Conservation (phyloP, 2,888 invertebrate genomes). For the Acleris cristana region DNA sequence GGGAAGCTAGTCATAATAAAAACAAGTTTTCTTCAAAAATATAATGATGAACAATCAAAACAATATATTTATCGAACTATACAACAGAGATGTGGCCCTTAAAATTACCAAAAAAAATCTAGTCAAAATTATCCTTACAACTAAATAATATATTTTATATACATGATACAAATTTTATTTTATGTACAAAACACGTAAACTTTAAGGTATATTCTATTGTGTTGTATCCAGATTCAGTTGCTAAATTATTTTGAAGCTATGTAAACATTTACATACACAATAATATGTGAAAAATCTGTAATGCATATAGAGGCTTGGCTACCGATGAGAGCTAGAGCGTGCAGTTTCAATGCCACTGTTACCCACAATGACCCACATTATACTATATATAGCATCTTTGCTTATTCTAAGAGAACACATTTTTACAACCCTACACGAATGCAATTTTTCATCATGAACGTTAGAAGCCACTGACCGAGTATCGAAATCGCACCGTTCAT, state of each 20-base stretch:
- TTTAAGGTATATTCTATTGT: slow-evolving; percentile 22
- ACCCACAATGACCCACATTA: not conserved
- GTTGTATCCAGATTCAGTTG: slow-evolving; percentile 13
- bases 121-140: slow-evolving; percentile 60
- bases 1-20: not conserved
- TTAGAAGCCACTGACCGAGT: not conserved
- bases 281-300: slow-evolving; percentile 12
- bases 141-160: slow-evolving; percentile 56
- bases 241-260: slow-evolving; percentile 16
- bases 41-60: slow-evolving; percentile 81
- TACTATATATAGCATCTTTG: slow-evolving; percentile 16
- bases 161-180: slow-evolving; percentile 44
- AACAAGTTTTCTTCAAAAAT: slow-evolving; percentile 68
- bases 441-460: not conserved
- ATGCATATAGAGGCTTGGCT: too few relatives aligned
- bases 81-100: slow-evolving; percentile 76
- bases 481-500: not conserved
- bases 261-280: slow-evolving; percentile 13
- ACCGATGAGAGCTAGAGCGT: too few relatives aligned
- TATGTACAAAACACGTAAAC: slow-evolving; percentile 52
- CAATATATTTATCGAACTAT: slow-evolving; percentile 78
- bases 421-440: slow-evolving; percentile 31
- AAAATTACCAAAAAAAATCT: slow-evolving; percentile 62
- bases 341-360: not conserved
- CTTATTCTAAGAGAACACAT: slow-evolving; percentile 31